A percentile compares a stretch with the other conserved stretches of the same genome.
phyloP scores from a whole-genome alignment of 1,140 invertebrate species.

The Laupala kohalensis region DNA sequence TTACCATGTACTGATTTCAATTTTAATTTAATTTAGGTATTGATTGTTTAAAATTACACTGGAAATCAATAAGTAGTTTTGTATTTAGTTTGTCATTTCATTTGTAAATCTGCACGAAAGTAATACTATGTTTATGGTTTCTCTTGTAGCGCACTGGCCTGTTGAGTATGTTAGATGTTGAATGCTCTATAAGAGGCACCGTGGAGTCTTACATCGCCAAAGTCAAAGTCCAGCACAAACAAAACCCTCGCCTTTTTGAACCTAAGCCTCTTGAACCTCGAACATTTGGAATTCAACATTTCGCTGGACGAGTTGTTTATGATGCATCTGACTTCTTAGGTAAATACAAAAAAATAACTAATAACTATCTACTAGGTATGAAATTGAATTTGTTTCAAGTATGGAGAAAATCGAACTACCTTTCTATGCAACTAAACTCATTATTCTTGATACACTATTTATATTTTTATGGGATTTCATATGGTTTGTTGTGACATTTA shows the following conservation, averaged over 20 bases:
- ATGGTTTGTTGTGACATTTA: too few relatives aligned
- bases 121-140: not conserved
- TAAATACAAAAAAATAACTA: too few relatives aligned
- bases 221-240: conserved; percentile 70
- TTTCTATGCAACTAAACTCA: too few relatives aligned
- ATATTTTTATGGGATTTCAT: too few relatives aligned
- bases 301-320: conserved; percentile 77
- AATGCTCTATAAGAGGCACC: conserved; percentile 73
- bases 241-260: conserved; percentile 60
- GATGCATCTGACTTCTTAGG: conserved; percentile 76
- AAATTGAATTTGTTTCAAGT: not conserved
- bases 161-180: conserved; percentile 83
- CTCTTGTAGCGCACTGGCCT: conserved; percentile 61
- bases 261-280: conserved; percentile 59
- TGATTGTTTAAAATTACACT: too few relatives aligned
- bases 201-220: conserved; percentile 81
- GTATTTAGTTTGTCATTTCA: not conserved
- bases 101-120: too few relatives aligned
- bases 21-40: too few relatives aligned
- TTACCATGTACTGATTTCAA: too few relatives aligned
- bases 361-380: not conserved
- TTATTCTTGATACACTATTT: too few relatives aligned
- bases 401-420: too few relatives aligned
- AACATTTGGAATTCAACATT: conserved; percentile 85
- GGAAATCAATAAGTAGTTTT: too few relatives aligned